These are phyloP conservation scores for Mizuhopecten yessoensis DNA, from an alignment of 1,140 invertebrate genomes.

Conservation along the genomic window DNA sequence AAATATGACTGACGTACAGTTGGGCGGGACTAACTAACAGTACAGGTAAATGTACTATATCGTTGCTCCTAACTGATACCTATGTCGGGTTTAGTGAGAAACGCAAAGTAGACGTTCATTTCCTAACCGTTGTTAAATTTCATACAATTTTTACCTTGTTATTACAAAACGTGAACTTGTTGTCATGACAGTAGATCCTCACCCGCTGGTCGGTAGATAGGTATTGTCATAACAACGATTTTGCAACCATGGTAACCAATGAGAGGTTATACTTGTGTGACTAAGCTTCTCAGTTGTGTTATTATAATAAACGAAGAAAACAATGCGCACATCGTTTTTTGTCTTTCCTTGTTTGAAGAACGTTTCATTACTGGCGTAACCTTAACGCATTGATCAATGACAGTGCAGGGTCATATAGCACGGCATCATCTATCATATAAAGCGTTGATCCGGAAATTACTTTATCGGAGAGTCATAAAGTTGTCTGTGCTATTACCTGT, in stretches of 20 bases:
- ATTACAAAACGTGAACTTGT: not conserved
- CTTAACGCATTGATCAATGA: not conserved
- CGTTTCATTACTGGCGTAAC: not conserved
- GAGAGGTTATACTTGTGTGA: not conserved
- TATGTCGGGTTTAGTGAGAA: not conserved
- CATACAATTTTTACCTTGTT: not conserved
- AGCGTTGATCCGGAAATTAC: not conserved
- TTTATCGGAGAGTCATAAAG: not conserved
- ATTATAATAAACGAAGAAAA: constrained; percentile 24
- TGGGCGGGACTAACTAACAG: not conserved
- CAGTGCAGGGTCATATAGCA: not conserved
- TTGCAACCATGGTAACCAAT: not conserved
- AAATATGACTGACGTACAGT: not conserved
- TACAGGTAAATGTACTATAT: not conserved
- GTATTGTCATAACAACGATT: constrained; percentile 10
- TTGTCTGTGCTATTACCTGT: too few species aligned
- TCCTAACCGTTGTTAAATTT: constrained; percentile 30
- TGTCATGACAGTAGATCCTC: not conserved
- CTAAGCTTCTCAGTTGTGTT: constrained; percentile 20
- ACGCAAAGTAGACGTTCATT: not conserved
- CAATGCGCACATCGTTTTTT: not conserved
- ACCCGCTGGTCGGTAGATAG: constrained; percentile 36
- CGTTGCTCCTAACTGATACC: not conserved
- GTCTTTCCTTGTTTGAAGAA: not conserved
- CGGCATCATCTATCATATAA: not conserved